phyloP scores from a whole-genome alignment of 2,113 vertebrate species.

The Lucifuga dentata region DNA sequence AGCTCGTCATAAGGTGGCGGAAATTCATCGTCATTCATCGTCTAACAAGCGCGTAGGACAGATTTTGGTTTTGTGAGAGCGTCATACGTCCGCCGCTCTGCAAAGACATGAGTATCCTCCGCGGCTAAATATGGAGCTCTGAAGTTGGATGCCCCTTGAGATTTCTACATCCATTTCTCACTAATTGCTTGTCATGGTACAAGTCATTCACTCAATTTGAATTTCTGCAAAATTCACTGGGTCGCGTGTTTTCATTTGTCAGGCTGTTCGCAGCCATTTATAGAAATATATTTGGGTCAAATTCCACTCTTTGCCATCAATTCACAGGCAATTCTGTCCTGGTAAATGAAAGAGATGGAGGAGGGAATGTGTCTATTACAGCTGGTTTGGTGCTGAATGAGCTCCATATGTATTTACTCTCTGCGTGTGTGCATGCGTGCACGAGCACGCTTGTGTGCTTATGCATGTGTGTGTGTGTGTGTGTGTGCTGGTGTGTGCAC shows the following conservation, averaged over 20 bases:
- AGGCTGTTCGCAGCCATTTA: slow-evolving; percentile 50
- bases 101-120: too few relatives aligned
- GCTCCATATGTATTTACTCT: slow-evolving; percentile 68
- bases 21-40: too few relatives aligned
- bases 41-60: too few relatives aligned
- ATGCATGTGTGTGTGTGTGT: not conserved
- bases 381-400: slow-evolving; percentile 67
- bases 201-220: slow-evolving; percentile 46
- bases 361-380: slow-evolving; percentile 67
- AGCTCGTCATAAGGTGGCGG: too few relatives aligned
- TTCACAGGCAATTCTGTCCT: slow-evolving; percentile 63
- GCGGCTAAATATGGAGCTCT: too few relatives aligned
- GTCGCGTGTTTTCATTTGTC: slow-evolving; percentile 69
- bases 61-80: too few relatives aligned
- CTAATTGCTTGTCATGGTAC: slow-evolving; percentile 56
- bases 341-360: slow-evolving; percentile 69
- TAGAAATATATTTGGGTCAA: slow-evolving; percentile 64
- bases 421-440: not conserved
- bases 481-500: slow-evolving; percentile 19
- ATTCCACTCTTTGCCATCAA: slow-evolving; percentile 71
- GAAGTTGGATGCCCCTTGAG: slow-evolving; percentile 33
- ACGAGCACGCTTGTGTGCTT: not conserved
- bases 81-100: too few relatives aligned
- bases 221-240: slow-evolving; percentile 59
- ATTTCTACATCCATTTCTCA: slow-evolving; percentile 36